Conservation (phyloP, 2,113 vertebrate genomes). For the Isurus oxyrinchus region DNA sequence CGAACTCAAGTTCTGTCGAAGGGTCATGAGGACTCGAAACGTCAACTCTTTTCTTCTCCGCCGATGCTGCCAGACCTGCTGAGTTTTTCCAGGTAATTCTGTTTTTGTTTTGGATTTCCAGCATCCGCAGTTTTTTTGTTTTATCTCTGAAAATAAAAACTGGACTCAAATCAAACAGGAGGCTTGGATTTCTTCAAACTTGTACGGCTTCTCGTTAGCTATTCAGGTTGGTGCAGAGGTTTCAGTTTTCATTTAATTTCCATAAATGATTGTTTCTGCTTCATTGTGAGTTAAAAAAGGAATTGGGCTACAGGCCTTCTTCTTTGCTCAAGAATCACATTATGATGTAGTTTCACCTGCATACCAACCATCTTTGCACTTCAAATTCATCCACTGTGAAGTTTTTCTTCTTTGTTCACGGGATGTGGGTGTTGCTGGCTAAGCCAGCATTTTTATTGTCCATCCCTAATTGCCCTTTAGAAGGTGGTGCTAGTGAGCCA, state of each 20-base stretch:
- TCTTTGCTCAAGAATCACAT: neutral
- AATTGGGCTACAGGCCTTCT: neutral
- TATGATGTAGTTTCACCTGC: neutral
- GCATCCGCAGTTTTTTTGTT: too few relatives aligned
- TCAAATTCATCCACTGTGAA: neutral
- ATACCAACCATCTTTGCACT: neutral
- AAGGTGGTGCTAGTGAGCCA: too few relatives aligned
- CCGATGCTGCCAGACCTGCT: too few relatives aligned
- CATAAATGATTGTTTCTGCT: neutral
- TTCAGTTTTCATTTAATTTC: neutral
- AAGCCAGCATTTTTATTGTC: too few relatives aligned
- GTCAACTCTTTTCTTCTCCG: too few relatives aligned
- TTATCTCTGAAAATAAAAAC: constrained; percentile 75
- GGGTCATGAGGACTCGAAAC: too few relatives aligned
- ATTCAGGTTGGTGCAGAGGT: constrained; percentile 71
- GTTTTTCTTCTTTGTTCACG: neutral
- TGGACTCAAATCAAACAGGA: constrained; percentile 89
- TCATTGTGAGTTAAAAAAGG: neutral
- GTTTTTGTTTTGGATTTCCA: too few relatives aligned
- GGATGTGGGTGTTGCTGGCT: too few relatives aligned
- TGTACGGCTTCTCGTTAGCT: constrained; percentile 81
- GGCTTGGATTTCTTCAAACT: constrained; percentile 87
- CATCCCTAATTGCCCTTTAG: too few relatives aligned
- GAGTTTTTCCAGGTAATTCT: too few relatives aligned
- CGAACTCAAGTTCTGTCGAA: too few relatives aligned